These are phyloP conservation scores for Diuraphis noxia DNA, from an alignment of 1,140 invertebrate genomes.

Conservation along the genomic window DNA sequence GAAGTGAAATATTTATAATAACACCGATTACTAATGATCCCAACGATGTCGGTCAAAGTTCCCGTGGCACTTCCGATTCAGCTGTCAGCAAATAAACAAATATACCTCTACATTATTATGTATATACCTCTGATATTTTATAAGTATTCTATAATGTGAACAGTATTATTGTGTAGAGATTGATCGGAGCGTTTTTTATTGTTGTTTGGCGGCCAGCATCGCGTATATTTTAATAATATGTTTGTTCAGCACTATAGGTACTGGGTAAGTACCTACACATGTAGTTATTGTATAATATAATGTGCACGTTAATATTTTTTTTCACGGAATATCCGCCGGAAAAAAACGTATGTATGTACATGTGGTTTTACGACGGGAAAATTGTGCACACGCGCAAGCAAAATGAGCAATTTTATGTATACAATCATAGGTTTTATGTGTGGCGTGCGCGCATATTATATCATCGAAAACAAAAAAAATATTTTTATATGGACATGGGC, in stretches of 20 bases:
- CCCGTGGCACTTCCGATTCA: not conserved
- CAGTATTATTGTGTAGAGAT: not conserved
- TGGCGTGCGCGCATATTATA: not conserved
- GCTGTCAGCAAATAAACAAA: not conserved
- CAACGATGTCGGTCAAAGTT: not conserved
- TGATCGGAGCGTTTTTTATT: not conserved
- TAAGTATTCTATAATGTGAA: not conserved
- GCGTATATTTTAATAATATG: not conserved
- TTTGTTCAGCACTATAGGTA: not conserved
- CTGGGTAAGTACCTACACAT: too few species aligned
- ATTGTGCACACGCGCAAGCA: not conserved
- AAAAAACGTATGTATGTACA: not conserved
- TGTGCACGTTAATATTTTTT: not conserved
- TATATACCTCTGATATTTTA: not conserved
- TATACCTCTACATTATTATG: not conserved
- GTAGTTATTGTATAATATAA: too few species aligned
- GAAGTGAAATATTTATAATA: not conserved
- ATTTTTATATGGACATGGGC: not conserved
- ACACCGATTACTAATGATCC: not conserved
- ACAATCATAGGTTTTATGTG: too few species aligned
- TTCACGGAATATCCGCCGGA: conserved; percentile 26
- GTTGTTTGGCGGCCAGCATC: not conserved
- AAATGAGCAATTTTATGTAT: not conserved
- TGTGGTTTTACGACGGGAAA: not conserved
- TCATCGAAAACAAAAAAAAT: not conserved